Percentiles rank a stretch among this genome's conserved stretches.
These are phyloP conservation scores for Lithophane socia DNA, from an alignment of 2,888 invertebrate species.

Conservation along the genomic window DNA sequence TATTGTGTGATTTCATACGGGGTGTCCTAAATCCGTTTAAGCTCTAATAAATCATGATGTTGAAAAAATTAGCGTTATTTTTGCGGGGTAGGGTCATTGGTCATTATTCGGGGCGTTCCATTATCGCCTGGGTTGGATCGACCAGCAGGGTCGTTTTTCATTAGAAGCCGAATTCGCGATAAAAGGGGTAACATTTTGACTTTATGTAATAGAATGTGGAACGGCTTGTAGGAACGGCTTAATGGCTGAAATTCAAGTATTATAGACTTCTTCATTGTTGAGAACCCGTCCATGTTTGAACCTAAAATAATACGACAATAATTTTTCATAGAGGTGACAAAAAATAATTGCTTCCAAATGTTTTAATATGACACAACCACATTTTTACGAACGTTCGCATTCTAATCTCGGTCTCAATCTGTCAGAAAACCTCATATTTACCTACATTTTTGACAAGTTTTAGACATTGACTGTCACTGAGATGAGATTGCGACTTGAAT, in stretches of 20 bases:
- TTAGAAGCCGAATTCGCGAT: slow-evolving; percentile 68
- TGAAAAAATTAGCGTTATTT: slow-evolving; percentile 82
- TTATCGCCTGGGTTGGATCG: slow-evolving; percentile 70
- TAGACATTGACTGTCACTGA: too few relatives aligned
- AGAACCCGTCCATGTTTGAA: not conserved
- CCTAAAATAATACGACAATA: not conserved
- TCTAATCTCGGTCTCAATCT: too few relatives aligned
- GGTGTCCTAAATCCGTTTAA: slow-evolving; percentile 75
- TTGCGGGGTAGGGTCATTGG: slow-evolving; percentile 73
- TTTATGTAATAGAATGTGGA: slow-evolving; percentile 43
- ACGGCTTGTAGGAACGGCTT: slow-evolving; percentile 28
- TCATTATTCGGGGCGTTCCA: slow-evolving; percentile 72
- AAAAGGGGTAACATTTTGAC: slow-evolving; percentile 71
- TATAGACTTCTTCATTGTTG: not conserved
- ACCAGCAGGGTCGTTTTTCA: slow-evolving; percentile 76
- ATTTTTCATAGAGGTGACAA: not conserved
- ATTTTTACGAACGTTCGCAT: too few relatives aligned
- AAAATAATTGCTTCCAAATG: not conserved
- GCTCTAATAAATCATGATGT: slow-evolving; percentile 81
- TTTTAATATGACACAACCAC: not conserved
- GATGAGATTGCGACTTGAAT: too few relatives aligned
- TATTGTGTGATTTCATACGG: slow-evolving; percentile 76
- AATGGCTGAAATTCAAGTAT: slow-evolving; percentile 11
- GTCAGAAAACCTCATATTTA: too few relatives aligned
- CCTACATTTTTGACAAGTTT: too few relatives aligned